Evolutionary conservation across 2,113 vertebrate species (phyloP).

Genomic region (Lanius collurio): DNA sequence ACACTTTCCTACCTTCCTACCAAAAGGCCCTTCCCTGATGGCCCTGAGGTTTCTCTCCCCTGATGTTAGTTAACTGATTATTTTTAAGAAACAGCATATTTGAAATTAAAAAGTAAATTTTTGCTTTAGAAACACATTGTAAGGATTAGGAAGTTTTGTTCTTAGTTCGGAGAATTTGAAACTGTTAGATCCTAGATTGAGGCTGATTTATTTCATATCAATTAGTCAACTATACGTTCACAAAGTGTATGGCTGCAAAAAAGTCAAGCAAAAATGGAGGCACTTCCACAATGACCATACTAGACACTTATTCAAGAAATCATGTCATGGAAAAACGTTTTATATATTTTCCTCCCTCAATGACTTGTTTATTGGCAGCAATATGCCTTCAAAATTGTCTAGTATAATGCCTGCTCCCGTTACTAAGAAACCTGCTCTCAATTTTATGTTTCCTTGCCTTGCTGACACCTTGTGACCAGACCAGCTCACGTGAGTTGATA

Average conservation of each 20-base stretch:
- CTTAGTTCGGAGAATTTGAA: not conserved
- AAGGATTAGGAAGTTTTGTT: not conserved
- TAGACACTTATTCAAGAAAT: not conserved
- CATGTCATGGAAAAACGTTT: not conserved
- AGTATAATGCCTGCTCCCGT: not conserved
- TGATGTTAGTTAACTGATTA: not conserved
- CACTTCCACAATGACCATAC: not conserved
- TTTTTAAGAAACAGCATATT: not conserved
- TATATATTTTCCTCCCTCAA: not conserved
- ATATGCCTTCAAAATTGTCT: not conserved
- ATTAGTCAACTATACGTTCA: not conserved
- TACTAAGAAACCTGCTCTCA: not conserved
- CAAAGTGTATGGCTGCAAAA: not conserved
- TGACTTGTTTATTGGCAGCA: not conserved
- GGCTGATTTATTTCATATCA: not conserved
- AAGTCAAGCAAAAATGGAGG: not conserved
- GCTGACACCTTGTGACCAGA: conserved; percentile 44
- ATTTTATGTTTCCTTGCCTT: not conserved
- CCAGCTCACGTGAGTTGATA: not conserved
- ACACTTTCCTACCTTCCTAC: not conserved
- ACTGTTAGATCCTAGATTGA: not conserved
- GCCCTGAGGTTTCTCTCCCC: not conserved
- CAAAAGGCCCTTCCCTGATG: not conserved
- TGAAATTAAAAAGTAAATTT: not conserved
- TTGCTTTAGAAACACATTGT: not conserved